phyloP scores from a whole-genome alignment of 1,140 invertebrate genomes.

The Drusus annulatus region DNA sequence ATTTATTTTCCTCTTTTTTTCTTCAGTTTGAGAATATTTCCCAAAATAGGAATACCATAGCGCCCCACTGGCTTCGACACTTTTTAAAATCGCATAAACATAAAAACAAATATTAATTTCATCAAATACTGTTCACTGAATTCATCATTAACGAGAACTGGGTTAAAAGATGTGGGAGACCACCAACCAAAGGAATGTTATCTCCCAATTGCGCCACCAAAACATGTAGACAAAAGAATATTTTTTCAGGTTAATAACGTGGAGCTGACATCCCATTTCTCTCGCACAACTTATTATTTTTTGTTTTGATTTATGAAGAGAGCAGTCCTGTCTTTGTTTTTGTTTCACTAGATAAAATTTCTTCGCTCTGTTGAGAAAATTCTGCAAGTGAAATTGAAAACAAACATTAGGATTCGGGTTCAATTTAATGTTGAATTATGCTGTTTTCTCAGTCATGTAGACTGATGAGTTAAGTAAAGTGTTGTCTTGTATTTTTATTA shows the following conservation, averaged over 20 bases:
- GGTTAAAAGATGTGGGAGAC: neutral
- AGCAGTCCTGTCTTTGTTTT: slow-evolving; percentile 18
- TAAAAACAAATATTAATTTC: too few relatives aligned
- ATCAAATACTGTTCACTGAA: neutral
- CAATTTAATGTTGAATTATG: too few relatives aligned
- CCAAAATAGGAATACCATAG: too few relatives aligned
- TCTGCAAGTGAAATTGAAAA: neutral
- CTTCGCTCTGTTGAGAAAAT: neutral
- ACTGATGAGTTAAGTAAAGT: too few relatives aligned
- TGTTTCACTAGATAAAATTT: neutral
- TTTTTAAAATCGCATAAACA: too few relatives aligned
- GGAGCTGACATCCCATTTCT: slow-evolving; percentile 28
- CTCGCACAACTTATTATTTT: neutral
- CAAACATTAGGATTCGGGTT: too few relatives aligned
- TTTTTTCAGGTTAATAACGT: slow-evolving; percentile 18
- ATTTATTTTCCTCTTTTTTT: too few relatives aligned
- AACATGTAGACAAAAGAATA: slow-evolving; percentile 15
- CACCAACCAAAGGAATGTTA: neutral
- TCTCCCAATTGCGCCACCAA: neutral
- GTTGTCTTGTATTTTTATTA: too few relatives aligned
- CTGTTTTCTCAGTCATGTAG: too few relatives aligned
- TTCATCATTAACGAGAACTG: neutral
- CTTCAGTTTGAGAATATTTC: too few relatives aligned
- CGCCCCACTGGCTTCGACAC: too few relatives aligned
- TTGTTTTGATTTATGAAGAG: slow-evolving; percentile 8